A percentile compares a stretch with the other conserved stretches of the same genome.
Evolutionary conservation across 2,113 vertebrate species (phyloP).

Genomic region (Ahaetulla prasina): DNA sequence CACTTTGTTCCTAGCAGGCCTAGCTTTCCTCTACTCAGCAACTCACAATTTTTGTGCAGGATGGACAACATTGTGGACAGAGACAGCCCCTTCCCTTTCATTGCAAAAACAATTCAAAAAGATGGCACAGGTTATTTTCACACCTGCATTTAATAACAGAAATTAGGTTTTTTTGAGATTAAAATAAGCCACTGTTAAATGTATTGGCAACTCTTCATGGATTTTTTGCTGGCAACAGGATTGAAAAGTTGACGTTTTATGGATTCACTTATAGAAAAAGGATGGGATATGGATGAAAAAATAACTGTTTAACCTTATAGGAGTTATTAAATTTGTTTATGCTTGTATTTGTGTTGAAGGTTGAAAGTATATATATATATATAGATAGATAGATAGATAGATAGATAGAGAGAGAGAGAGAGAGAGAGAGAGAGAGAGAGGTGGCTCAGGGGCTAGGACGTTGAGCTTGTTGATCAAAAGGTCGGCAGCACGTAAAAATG

Average conservation of each 20-base stretch:
- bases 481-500: no score
- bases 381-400: no score
- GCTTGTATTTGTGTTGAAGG: background rate
- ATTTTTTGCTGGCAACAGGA: background rate
- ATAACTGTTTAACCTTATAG: background rate
- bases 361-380: background rate
- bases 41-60: background rate
- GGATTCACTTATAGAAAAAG: background rate
- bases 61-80: background rate
- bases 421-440: no score
- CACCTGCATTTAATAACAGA: background rate
- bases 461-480: no score
- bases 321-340: background rate
- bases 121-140: background rate
- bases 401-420: no score
- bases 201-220: background rate
- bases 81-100: background rate
- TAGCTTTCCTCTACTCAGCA: background rate
- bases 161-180: background rate
- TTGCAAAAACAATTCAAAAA: background rate
- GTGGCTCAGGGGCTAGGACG: no score
- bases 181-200: background rate
- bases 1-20: background rate
- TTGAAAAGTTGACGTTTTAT: background rate
- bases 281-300: background rate